Percentiles rank a stretch among this genome's conserved stretches.
These are phyloP conservation scores for Bimastos eiseni DNA, from an alignment of 2,888 invertebrate species.

Conservation along the genomic window DNA sequence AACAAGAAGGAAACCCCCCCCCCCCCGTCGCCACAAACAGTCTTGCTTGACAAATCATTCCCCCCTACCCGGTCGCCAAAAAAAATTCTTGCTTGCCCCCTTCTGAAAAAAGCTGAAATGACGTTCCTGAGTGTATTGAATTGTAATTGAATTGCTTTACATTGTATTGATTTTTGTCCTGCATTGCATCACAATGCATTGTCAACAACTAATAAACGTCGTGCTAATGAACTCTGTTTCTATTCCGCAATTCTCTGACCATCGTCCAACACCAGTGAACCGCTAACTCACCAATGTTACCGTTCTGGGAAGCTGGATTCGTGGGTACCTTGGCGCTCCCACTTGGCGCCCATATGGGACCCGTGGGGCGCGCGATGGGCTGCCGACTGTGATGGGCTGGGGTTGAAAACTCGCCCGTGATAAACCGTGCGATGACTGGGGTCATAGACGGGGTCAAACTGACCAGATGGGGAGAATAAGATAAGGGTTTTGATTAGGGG, in stretches of 20 bases:
- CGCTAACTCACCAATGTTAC: too few relatives aligned
- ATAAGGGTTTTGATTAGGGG: background rate
- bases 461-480: background rate
- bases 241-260: background rate
- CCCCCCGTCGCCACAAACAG: too few relatives aligned
- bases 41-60: too few relatives aligned
- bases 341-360: background rate
- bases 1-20: too few relatives aligned
- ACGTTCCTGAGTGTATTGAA: too few relatives aligned
- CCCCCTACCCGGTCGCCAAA: too few relatives aligned
- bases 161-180: too few relatives aligned
- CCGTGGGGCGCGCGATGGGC: background rate
- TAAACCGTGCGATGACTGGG: background rate
- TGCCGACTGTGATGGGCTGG: background rate
- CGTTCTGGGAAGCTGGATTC: background rate
- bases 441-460: background rate
- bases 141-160: too few relatives aligned
- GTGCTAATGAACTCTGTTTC: background rate
- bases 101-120: too few relatives aligned
- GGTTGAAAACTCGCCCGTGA: background rate
- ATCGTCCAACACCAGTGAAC: background rate
- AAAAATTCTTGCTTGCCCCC: too few relatives aligned
- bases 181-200: background rate
- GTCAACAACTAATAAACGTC: background rate
- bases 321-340: background rate